These are phyloP conservation scores for Dromas ardeola DNA, from an alignment of 2,113 vertebrate species.

Conservation along the genomic window DNA sequence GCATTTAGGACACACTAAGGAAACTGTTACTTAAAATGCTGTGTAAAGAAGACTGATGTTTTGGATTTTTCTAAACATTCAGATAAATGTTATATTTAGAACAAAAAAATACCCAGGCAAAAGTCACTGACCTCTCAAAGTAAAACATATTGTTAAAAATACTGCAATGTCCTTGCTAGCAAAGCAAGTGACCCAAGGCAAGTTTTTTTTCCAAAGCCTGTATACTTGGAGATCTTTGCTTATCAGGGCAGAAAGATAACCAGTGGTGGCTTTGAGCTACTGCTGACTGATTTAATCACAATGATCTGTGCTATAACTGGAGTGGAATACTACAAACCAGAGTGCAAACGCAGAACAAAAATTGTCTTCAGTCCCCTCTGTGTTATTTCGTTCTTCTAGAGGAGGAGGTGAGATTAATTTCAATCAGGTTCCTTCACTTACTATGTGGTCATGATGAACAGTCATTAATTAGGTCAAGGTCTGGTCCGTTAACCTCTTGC, in stretches of 20 bases:
- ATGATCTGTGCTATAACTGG: constrained; percentile 38
- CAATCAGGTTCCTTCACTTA: background rate
- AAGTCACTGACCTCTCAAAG: constrained; percentile 57
- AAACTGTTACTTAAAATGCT: background rate
- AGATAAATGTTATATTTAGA: constrained; percentile 36
- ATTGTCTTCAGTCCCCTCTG: background rate
- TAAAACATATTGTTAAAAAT: constrained; percentile 74
- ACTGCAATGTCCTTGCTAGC: constrained; percentile 44
- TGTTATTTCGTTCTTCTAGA: background rate
- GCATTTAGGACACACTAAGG: background rate
- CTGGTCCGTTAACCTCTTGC: background rate
- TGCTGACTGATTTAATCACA: constrained; percentile 69
- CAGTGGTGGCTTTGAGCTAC: constrained; percentile 73
- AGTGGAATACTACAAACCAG: constrained; percentile 54
- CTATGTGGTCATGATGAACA: rapidly evolving
- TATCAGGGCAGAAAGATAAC: constrained; percentile 74
- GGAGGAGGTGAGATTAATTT: background rate
- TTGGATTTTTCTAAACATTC: background rate
- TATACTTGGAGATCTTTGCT: constrained; percentile 56
- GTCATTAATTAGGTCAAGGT: background rate
- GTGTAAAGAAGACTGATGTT: background rate
- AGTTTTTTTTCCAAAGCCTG: constrained; percentile 31
- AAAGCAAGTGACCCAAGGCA: constrained; percentile 55
- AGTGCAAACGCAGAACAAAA: background rate
- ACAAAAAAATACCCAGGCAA: constrained; percentile 27